phyloP scores from a whole-genome alignment of 2,888 invertebrate species.

The Xestoiulus laeticollis region DNA sequence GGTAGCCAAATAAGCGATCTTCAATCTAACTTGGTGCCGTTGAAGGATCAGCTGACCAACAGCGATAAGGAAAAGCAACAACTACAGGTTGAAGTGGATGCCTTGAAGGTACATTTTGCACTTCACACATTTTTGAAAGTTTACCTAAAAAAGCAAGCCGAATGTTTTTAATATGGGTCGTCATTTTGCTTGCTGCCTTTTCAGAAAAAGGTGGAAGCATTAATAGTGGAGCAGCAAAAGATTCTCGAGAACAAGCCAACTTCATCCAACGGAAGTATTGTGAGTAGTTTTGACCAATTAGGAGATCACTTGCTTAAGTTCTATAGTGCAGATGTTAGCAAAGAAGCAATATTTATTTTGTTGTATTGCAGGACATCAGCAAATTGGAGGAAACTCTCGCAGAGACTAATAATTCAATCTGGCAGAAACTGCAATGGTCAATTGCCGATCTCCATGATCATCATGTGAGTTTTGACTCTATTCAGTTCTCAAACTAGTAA shows the following conservation, averaged over 20 bases:
- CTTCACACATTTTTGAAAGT: neutral
- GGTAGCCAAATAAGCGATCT: conserved; percentile 58
- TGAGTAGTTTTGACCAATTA: neutral
- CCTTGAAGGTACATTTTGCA: conserved; percentile 54
- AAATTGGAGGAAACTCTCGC: conserved; percentile 42
- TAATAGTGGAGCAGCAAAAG: neutral
- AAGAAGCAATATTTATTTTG: too few relatives aligned
- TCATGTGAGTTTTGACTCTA: conserved; percentile 50
- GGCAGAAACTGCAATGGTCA: conserved; percentile 52
- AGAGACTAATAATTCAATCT: conserved; percentile 51
- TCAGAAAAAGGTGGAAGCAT: conserved; percentile 39
- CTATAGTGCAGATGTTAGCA: too few relatives aligned
- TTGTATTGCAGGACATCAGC: conserved; percentile 50
- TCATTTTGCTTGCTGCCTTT: neutral
- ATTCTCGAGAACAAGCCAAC: neutral
- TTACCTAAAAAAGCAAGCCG: too few relatives aligned
- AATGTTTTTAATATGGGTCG: too few relatives aligned
- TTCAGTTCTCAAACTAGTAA: neutral
- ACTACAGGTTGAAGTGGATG: conserved; percentile 55
- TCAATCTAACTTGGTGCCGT: conserved; percentile 56
- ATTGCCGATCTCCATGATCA: conserved; percentile 47
- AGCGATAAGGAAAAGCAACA: conserved; percentile 56
- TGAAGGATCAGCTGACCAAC: conserved; percentile 56
- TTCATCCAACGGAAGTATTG: neutral
- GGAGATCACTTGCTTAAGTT: too few relatives aligned